Conservation (phyloP, 2,797 vertebrate genomes). For the Anabacerthia variegaticeps region DNA sequence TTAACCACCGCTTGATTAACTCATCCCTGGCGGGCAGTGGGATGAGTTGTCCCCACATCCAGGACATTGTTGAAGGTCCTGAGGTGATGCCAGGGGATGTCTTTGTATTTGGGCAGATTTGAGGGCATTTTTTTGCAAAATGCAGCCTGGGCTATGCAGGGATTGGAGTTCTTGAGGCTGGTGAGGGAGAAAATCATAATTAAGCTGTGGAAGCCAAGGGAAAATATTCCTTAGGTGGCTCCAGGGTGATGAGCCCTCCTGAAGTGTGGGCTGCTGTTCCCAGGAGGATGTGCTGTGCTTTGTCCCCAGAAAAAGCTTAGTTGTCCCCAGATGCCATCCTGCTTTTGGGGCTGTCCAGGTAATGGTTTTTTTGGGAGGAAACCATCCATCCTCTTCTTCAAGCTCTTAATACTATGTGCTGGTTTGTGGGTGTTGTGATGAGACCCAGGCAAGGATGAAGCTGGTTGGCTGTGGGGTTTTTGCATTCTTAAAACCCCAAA, state of each 20-base stretch:
- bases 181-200: not conserved
- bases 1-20: not conserved
- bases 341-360: not conserved
- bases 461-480: accelerated
- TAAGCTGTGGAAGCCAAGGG: not conserved
- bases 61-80: not conserved
- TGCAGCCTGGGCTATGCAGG: not conserved
- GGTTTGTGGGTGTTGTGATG: not conserved
- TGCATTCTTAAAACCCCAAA: not conserved
- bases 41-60: not conserved
- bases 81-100: not conserved
- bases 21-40: accelerated
- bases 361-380: not conserved
- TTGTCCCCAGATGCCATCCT: not conserved
- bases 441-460: not conserved
- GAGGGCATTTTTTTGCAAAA: not conserved
- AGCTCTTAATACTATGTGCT: not conserved
- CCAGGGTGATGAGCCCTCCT: not conserved
- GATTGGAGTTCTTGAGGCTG: not conserved
- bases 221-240: not conserved
- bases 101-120: not conserved
- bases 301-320: not conserved
- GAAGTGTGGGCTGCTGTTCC: not conserved
- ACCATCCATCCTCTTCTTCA: not conserved
- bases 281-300: not conserved